Evolutionary conservation across 2,113 vertebrate genomes (phyloP), one percentile per base, ranked within the genome.

Genomic region (Heteronetta atricapilla): DNA sequence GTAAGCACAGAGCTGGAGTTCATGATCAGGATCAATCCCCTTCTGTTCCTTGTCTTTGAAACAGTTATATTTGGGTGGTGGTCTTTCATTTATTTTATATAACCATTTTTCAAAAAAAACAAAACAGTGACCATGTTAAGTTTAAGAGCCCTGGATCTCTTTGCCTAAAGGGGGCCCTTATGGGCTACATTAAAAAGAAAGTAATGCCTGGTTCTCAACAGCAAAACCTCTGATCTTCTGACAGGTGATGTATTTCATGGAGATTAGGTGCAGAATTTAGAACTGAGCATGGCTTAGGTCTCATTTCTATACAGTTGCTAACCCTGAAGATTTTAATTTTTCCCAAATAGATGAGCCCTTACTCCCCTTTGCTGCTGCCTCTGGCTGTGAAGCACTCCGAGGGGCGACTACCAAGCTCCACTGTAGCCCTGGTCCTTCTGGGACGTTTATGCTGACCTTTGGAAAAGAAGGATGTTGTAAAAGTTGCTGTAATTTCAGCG

Each of bases 401-500:
- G 64, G 36, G 7, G 2, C 19, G 19, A 36, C 29, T 36, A 26
- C 36, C 12, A 6, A 36, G 36, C 13, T 5, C 55, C 36, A 25
- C 6, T 2, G 36, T 20, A 84, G 52, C 33, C 8, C 50, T 1
- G 0, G 0, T 60, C 36, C 72, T 80, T 25, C 22, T 2, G 33
- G 79, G 63, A n/a, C 28, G 40, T 44, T 73, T 33, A 36, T 36
- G 11, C 8, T 67, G 33, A 44, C 1, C 2, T 36, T 70, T 40
- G 23, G 19, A 64, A 82, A 82, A 68, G 14, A 15, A 78, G 40
- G 50, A 38, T 14, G 11, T 2, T 73, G 25, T 7, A 59, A 46
- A 79, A 86, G n/a, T 18, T 23, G 38, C 13, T 18, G 25, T 42
- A 55, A 68, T 66, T 64, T 76, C 25, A n/a, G 48, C n/a, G 62